These are phyloP conservation scores for Trematomus loennbergii DNA, from an alignment of 2,113 vertebrate genomes.

Conservation along the genomic window DNA sequence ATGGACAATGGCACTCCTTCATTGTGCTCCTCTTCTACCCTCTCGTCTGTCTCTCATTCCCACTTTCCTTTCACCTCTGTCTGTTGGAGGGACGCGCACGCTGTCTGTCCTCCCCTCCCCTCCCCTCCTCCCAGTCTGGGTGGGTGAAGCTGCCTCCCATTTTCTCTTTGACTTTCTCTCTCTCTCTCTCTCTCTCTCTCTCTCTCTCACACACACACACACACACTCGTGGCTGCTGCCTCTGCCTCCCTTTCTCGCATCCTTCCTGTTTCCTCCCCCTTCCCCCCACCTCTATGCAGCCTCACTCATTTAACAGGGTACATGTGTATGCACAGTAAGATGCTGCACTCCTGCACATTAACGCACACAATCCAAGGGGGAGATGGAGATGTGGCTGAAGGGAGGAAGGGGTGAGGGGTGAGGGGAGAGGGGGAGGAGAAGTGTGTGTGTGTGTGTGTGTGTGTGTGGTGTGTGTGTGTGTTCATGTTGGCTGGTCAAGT, in stretches of 20 bases:
- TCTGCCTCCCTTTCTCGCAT: conserved; percentile 68
- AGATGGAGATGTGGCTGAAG: conserved; percentile 35
- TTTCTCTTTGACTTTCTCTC: conserved; percentile 45
- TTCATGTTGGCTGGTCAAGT: conserved; percentile 50
- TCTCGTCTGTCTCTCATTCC: conserved; percentile 70
- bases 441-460: conserved; percentile 26
- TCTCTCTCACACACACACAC: conserved; percentile 50
- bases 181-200: conserved; percentile 48
- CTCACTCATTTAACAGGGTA: conserved; percentile 76
- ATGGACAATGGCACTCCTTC: conserved; percentile 78
- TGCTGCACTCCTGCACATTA: conserved; percentile 63
- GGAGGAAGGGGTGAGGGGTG: neutral
- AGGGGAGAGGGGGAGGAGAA: neutral
- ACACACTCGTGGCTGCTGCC: conserved; percentile 53
- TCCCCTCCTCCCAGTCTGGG: conserved; percentile 64
- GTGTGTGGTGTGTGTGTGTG: conserved; percentile 34
- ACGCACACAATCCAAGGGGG: conserved; percentile 64
- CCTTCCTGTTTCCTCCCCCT: conserved; percentile 73
- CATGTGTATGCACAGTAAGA: conserved; percentile 69
- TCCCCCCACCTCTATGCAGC: conserved; percentile 73
- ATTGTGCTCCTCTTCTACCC: conserved; percentile 76
- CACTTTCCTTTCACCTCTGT: conserved; percentile 77
- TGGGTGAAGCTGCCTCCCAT: conserved; percentile 76
- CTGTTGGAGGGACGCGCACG: conserved; percentile 66
- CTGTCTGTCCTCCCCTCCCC: conserved; percentile 77